Percentiles rank a stretch among this genome's conserved stretches.
Evolutionary conservation across 2,888 invertebrate genomes (phyloP).

Genomic region (Hydrotaea diabolus): DNA sequence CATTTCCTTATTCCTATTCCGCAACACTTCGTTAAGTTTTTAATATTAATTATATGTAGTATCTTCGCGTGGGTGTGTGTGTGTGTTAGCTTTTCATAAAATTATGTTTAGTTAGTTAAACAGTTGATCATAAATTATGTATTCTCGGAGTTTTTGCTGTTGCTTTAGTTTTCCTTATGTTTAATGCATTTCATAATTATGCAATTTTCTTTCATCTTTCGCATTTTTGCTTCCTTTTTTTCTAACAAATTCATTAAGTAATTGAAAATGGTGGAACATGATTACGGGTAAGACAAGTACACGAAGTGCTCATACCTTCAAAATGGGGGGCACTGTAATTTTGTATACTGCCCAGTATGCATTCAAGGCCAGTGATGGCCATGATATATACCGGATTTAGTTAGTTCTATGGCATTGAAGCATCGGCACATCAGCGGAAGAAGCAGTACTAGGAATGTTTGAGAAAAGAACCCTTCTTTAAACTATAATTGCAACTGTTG

Average conservation of each 20-base stretch:
- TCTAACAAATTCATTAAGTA: not conserved
- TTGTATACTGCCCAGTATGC: too few species aligned
- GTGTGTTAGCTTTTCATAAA: constrained; percentile 11
- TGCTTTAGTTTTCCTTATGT: not conserved
- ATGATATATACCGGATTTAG: too few species aligned
- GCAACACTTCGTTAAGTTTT: not conserved
- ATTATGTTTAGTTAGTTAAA: constrained; percentile 52
- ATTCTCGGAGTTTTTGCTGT: not conserved
- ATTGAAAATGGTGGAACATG: too few species aligned
- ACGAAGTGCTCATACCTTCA: too few species aligned
- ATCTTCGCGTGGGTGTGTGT: not conserved
- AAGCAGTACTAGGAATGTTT: too few species aligned
- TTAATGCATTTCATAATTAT: constrained; percentile 7
- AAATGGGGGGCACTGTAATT: too few species aligned
- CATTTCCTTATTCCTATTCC: not conserved
- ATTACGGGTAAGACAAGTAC: too few species aligned
- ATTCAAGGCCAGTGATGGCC: too few species aligned
- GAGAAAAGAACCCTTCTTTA: too few species aligned
- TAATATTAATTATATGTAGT: not conserved
- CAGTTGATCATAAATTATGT: constrained; percentile 51
- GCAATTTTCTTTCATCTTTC: not conserved
- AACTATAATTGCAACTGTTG: too few species aligned
- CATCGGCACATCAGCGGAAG: too few species aligned
- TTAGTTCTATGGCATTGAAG: too few species aligned
- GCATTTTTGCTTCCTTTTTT: not conserved